Conservation (phyloP, 1,140 invertebrate genomes). For the Listronotus bonariensis region DNA sequence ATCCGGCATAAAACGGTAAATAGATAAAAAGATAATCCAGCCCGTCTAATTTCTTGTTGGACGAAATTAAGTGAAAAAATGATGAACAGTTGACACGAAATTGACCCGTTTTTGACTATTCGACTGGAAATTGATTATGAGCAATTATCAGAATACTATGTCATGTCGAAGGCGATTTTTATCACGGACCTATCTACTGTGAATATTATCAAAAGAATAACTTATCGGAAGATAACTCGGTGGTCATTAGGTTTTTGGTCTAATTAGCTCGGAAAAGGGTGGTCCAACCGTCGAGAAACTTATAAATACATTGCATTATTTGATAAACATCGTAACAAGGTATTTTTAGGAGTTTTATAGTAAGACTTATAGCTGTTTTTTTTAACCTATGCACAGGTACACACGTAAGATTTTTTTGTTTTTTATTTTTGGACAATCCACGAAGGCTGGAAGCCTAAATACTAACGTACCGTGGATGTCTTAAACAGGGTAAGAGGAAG, state of each 20-base stretch:
- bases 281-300: neutral
- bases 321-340: no score
- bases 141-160: slow-evolving; percentile 42
- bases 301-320: no score
- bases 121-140: slow-evolving; percentile 29
- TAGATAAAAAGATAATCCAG: slow-evolving; percentile 17
- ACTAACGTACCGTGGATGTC: no score
- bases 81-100: slow-evolving; percentile 34
- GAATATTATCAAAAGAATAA: slow-evolving; percentile 25
- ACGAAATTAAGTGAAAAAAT: slow-evolving; percentile 40
- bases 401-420: no score
- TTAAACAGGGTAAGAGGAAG: no score
- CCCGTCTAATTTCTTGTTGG: slow-evolving; percentile 1
- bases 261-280: slow-evolving; percentile 4
- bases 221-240: neutral
- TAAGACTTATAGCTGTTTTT: no score
- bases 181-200: slow-evolving; percentile 30
- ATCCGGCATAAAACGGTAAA: slow-evolving; percentile 8
- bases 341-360: no score
- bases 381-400: no score
- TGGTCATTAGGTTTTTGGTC: slow-evolving; percentile 19
- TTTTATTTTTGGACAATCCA: no score
- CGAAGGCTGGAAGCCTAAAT: no score
- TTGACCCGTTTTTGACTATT: slow-evolving; percentile 26
- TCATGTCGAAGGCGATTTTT: slow-evolving; percentile 32